Conservation (phyloP, 2,797 vertebrate species). For the Parotocinclus haroldoi region DNA sequence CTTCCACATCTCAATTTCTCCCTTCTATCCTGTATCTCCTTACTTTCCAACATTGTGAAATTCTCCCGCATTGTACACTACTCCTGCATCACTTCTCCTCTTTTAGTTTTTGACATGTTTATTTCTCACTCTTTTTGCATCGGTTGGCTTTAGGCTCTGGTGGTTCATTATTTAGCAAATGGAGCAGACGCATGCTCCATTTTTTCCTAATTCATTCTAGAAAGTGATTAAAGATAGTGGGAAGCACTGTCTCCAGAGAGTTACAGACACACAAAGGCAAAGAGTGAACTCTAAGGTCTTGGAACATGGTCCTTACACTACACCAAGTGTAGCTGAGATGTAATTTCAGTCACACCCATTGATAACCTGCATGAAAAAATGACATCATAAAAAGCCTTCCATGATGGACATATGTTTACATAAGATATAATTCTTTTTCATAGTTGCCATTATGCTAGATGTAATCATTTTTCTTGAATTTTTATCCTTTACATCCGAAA, state of each 20-base stretch:
- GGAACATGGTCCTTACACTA: too few species aligned
- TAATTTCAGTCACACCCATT: too few species aligned
- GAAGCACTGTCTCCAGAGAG: slow-evolving; percentile 31
- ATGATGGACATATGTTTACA: too few species aligned
- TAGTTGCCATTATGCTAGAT: too few species aligned
- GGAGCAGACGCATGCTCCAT: slow-evolving; percentile 11
- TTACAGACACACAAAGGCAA: slow-evolving; percentile 19
- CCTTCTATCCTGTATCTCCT: slow-evolving; percentile 3
- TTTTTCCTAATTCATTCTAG: slow-evolving; percentile 54
- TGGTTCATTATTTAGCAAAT: slow-evolving; percentile 46
- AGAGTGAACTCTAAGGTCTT: too few species aligned
- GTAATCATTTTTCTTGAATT: too few species aligned
- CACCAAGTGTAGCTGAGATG: too few species aligned
- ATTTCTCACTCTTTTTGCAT: neutral
- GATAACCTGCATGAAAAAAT: too few species aligned
- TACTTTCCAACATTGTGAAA: slow-evolving; percentile 17
- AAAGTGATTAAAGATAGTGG: slow-evolving; percentile 55
- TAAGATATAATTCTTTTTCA: too few species aligned
- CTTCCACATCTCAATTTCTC: neutral
- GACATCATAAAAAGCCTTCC: too few species aligned
- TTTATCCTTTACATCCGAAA: too few species aligned
- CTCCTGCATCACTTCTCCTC: slow-evolving; percentile 17
- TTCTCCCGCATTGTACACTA: slow-evolving; percentile 11
- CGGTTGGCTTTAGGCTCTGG: slow-evolving; percentile 13
- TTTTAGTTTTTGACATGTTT: slow-evolving; percentile 5